Evolutionary conservation across 2,797 vertebrate species (phyloP).

Genomic region (Amphiprion clarkii): DNA sequence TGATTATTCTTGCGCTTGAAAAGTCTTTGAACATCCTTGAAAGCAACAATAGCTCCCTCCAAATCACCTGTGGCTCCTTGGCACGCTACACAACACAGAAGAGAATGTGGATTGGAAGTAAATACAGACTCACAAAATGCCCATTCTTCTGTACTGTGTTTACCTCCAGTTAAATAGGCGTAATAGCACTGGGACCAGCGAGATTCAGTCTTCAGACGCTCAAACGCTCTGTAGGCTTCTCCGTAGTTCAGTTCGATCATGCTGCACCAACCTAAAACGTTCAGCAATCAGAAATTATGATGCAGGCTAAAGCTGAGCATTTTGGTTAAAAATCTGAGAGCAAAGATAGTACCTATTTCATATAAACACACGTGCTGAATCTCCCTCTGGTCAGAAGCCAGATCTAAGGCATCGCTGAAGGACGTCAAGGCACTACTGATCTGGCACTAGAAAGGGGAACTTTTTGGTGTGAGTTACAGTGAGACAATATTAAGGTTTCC

Average conservation of each 20-base stretch:
- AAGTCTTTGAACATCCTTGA: slow-evolving; percentile 94
- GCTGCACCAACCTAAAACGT: slow-evolving; percentile 95
- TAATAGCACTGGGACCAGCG: slow-evolving; percentile 99
- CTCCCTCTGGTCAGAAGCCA: slow-evolving; percentile 96
- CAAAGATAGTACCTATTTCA: slow-evolving; percentile 92
- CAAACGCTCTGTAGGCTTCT: slow-evolving; percentile 94
- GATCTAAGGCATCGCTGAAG: slow-evolving; percentile 93
- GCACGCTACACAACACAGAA: slow-evolving; percentile 86
- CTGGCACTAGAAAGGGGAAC: slow-evolving; percentile 88
- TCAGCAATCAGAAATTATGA: slow-evolving; percentile 23
- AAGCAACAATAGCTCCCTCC: slow-evolving; percentile 89
- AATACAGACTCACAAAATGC: background rate
- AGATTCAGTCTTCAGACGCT: slow-evolving; percentile 96
- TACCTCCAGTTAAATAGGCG: slow-evolving; percentile 96
- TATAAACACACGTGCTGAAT: slow-evolving; percentile 99
- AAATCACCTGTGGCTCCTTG: slow-evolving; percentile 95
- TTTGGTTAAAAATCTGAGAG: slow-evolving; percentile 7
- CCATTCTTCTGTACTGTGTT: background rate
- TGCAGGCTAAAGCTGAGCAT: background rate
- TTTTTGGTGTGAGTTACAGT: slow-evolving; percentile 26
- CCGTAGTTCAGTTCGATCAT: slow-evolving; percentile 98
- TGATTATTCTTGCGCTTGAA: slow-evolving; percentile 99
- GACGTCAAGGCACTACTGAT: slow-evolving; percentile 97
- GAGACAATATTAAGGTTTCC: background rate
- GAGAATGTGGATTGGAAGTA: slow-evolving; percentile 10